phyloP scores from a whole-genome alignment of 2,888 invertebrate genomes.

The Strigamia crassipes region DNA sequence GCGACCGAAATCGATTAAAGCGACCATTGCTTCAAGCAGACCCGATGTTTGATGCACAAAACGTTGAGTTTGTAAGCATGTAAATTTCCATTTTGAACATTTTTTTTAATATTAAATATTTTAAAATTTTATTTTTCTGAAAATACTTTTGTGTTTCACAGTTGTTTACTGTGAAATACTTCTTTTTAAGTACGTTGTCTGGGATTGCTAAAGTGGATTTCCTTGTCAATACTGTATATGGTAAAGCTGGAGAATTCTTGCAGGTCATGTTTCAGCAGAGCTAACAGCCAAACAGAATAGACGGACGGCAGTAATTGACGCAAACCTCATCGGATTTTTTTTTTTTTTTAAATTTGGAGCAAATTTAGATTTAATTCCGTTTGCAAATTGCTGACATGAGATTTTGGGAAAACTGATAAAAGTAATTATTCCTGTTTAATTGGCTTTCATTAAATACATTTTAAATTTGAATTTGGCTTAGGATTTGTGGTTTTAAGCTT shows the following conservation, averaged over 20 bases:
- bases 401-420: slow-evolving; percentile 16
- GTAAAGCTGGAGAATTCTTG: slow-evolving; percentile 62
- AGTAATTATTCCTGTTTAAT: slow-evolving; percentile 14
- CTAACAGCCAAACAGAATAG: slow-evolving; percentile 60
- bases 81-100: background rate
- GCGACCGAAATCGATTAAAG: slow-evolving; percentile 5
- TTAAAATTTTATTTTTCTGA: background rate
- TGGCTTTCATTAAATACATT: background rate
- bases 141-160: background rate
- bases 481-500: no score
- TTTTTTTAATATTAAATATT: background rate
- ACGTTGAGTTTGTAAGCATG: background rate
- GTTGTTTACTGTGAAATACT: background rate
- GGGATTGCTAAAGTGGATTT: slow-evolving; percentile 60
- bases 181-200: background rate
- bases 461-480: background rate
- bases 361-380: background rate
- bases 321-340: slow-evolving; percentile 64
- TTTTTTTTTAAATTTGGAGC: slow-evolving; percentile 56
- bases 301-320: slow-evolving; percentile 64
- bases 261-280: slow-evolving; percentile 57
- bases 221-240: slow-evolving; percentile 63
- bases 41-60: background rate
- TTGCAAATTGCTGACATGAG: slow-evolving; percentile 20
- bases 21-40: slow-evolving; percentile 9